phyloP scores from a whole-genome alignment of 2,113 vertebrate species.

The Ciconia boyciana region DNA sequence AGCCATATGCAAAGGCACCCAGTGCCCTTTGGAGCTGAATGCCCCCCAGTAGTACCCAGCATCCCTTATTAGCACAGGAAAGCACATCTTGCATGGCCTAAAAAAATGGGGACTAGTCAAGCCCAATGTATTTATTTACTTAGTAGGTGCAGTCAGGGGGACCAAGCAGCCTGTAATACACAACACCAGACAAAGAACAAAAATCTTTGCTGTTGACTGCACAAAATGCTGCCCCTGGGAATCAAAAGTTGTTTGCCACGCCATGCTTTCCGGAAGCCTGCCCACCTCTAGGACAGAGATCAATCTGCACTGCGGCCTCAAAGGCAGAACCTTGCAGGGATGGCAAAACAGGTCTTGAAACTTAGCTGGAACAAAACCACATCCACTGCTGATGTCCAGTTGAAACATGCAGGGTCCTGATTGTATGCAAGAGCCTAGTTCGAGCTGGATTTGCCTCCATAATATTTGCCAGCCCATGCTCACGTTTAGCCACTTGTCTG shows the following conservation, averaged over 20 bases:
- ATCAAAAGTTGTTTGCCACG: not conserved
- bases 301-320: not conserved
- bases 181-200: not conserved
- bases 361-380: not conserved
- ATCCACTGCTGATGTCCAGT: not conserved
- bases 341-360: not conserved
- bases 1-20: not conserved
- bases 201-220: not conserved
- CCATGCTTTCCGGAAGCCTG: not conserved
- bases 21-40: not conserved
- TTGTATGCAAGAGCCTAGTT: not conserved
- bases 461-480: not conserved
- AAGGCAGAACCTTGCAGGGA: not conserved
- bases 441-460: not conserved
- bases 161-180: not conserved
- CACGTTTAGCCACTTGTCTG: not conserved
- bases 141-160: not conserved
- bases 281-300: not conserved
- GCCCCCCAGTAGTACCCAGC: not conserved
- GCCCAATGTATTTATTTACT: not conserved
- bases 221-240: not conserved
- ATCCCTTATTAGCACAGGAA: not conserved
- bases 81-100: not conserved
- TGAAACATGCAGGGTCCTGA: not conserved
- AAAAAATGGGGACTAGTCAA: not conserved